Evolutionary conservation across 2,888 invertebrate genomes (phyloP), one percentile per base, ranked within the genome.

Genomic region (Oscheius sp.): DNA sequence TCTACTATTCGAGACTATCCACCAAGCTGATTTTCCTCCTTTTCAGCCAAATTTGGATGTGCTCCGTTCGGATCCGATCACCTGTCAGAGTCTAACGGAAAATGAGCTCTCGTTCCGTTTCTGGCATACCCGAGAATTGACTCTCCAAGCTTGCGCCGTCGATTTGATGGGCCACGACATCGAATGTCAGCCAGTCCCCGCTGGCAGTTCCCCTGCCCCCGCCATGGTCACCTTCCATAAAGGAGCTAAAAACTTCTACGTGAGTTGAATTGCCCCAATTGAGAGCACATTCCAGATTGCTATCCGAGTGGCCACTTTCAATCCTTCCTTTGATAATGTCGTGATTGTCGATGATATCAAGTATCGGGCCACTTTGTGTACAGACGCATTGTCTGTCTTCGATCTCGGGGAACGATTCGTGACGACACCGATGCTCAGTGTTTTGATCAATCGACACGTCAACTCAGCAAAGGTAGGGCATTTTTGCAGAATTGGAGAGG

Each of bases 41-140:
- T 49, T 66, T 58, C 56, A 52, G 21, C 49, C 41, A 18, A 73
- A 77, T 9, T 61, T 81, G 52, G 84, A 83, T 73, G 76, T 82
- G 63, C 75, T 87, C 9, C 73, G 84, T 71, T 87, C 87, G 27
- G 87, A 87, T 71, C 85, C 87, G n/a, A 85, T 87, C 45, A 76
- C 72, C 18, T 87, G 87, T 59, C 85, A 86, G 59, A 81, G 84
- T 66, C 68, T 76, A 6, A 79, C 83, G 3, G 85, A 81, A 7
- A 84, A 85, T 25, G 76, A 73, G 21, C 73, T 87, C 49, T 76
- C 83, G 3, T 87, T 87, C 70, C 80, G 84, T 69, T 82, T 79
- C 76, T 84, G 84, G 84, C 74, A 76, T 27, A 76, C 82, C n/a
- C 75, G 77, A 2, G 77, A 82, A 59, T 75, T 82, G 2, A 69